Evolutionary conservation across 2,113 vertebrate genomes (phyloP), one percentile per base, ranked within the genome.

Genomic region (Macroglossus sobrinus): DNA sequence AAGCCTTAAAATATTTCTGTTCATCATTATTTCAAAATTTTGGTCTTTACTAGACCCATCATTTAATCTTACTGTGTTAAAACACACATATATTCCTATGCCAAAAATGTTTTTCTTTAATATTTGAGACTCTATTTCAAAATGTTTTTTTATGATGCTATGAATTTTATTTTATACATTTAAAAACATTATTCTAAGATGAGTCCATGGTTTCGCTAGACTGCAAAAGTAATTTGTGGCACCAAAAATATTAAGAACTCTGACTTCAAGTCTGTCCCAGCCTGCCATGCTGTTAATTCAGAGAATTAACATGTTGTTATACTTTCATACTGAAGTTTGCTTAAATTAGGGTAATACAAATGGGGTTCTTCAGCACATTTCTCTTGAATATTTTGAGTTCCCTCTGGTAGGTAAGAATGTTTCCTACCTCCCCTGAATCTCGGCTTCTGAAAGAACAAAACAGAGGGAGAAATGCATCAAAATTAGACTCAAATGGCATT

Each of bases 371-470:
- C n/a, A 6, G 38, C 69, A 15, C 61, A 92, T 86, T 86, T 78
- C 40, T 92, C 47, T 63, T 55, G 21, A 69, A 92, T 80, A 78
- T 57, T 63, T 0, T 68, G 6, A 40, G 5, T 81, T 85, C 45
- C 72, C 68, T 79, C 53, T 74, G 61, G 66, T 68, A 90, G 33
- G 33, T 24, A 57, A 24, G 19, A 90, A 53, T 93, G 61, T 89
- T 92, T 69, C 57, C 63, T 81, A 63, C 45, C 45, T 92, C 57
- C 30, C 43, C 9, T 90, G 15, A 66, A 92, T 24, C 38, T 66
- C 92, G 45, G 40, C 57, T 96, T 95, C 96, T 88, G 59, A 88
- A 96, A 82, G 24, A 84, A 79, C 45, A 91, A 94, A 96, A 89
- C 24, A 35, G 68, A 74, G 21, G 53, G 11, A 84, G 33, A 91